Conservation (phyloP, 2,113 vertebrate species). For the Marmota monax region DNA sequence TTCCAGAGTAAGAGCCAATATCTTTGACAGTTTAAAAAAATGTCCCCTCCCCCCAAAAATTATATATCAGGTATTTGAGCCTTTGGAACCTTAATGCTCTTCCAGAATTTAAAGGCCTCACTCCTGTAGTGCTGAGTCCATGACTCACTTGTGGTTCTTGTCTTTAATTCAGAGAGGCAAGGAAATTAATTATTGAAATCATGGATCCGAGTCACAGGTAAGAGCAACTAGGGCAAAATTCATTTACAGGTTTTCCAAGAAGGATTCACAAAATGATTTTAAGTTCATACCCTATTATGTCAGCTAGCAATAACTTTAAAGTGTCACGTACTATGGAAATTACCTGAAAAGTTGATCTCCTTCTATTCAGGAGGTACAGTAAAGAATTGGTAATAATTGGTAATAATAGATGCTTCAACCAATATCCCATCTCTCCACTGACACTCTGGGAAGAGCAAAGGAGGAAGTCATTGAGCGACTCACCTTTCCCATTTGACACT, state of each 20-base stretch:
- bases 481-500: too few relatives aligned
- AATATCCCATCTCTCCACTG: background rate
- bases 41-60: too few relatives aligned
- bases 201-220: background rate
- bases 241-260: background rate
- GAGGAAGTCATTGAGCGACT: too few relatives aligned
- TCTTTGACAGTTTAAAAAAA: too few relatives aligned
- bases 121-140: too few relatives aligned
- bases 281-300: background rate
- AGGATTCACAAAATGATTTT: background rate
- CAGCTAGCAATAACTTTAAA: background rate
- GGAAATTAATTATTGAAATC: background rate
- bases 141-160: background rate
- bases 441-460: background rate
- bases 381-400: background rate
- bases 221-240: background rate
- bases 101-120: too few relatives aligned
- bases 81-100: too few relatives aligned
- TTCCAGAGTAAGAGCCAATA: too few relatives aligned
- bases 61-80: too few relatives aligned
- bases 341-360: background rate
- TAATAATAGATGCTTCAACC: background rate
- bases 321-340: background rate
- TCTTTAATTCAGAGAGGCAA: background rate
- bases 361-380: background rate